These are phyloP conservation scores for Pogonognathellus flavescens DNA, from an alignment of 1,140 invertebrate genomes.

Conservation along the genomic window DNA sequence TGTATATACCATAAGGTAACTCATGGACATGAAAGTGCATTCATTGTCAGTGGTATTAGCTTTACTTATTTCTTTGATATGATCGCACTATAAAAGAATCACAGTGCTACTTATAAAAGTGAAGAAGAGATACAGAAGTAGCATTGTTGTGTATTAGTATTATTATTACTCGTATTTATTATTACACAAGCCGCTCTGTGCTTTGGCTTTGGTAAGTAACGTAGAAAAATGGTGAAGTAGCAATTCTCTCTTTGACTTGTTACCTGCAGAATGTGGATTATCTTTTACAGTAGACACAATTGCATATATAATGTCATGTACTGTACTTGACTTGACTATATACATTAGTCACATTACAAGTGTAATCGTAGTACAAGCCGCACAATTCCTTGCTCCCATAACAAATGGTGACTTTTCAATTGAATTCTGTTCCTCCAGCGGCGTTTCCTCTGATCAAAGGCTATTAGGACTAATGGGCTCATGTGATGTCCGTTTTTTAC, in stretches of 20 bases:
- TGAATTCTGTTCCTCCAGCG: slow-evolving; percentile 47
- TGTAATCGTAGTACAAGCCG: neutral
- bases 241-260: too few relatives aligned
- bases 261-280: too few relatives aligned
- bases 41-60: neutral
- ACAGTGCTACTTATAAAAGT: too few relatives aligned
- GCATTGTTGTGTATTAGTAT: too few relatives aligned
- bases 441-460: slow-evolving; percentile 40
- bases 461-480: slow-evolving; percentile 44
- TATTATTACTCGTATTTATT: too few relatives aligned
- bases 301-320: too few relatives aligned
- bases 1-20: neutral
- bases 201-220: too few relatives aligned
- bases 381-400: slow-evolving; percentile 47
- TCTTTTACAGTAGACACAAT: too few relatives aligned
- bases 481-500: slow-evolving; percentile 30
- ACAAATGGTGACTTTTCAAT: slow-evolving; percentile 51
- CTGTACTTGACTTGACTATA: neutral
- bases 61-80: neutral
- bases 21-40: neutral
- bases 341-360: slow-evolving; percentile 2
- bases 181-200: too few relatives aligned
- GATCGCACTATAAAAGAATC: too few relatives aligned
- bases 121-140: too few relatives aligned
- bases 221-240: too few relatives aligned